Evolutionary conservation across 1,140 invertebrate genomes (phyloP), one percentile per base, ranked within the genome.

Genomic region (Heterodera schachtii): DNA sequence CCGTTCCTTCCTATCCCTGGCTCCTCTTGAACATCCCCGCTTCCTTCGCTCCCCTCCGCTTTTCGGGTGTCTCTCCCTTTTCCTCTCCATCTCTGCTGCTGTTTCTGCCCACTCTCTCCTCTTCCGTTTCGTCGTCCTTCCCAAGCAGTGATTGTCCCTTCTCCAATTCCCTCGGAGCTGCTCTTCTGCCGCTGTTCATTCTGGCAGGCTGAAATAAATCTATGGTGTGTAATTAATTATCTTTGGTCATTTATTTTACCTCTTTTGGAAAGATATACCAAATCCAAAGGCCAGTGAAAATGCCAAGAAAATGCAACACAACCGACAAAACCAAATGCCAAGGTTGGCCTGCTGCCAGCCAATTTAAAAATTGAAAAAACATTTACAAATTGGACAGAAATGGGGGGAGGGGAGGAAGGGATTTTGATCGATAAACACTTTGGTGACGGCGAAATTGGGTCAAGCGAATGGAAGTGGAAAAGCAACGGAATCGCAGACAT

Each of bases 201-300:
- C 16, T 64, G 11, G 19, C 16, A 19, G 57, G 57, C 71, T 73
- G 52, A 64, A 64, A 19, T 13, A 3, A 11, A 52, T 52, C 0
- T 52, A 8, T 52, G 11, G 11, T 8, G 11, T 52, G 6, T 52
- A 8, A 8, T 52, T 11, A 52, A 11, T 11, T 6, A 52, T 52
- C 11, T 64, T 64, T 19, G 19, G 19, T 19, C 3, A 19, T 64
- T 19, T 19, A 5, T 64, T 31, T 79, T 79, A 79, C 79, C 70
- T 80, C 41, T 80, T 80, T 75, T n/a, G 79, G 79, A 31, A 80
- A 80, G 31, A 80, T 41, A 46, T 80, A 49, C 79, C 79, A 80
- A 66, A 80, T 80, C 60, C 60, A 80, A 47, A 80, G 60, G 46
- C 79, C 79, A 19, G 79, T 80, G 69, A 49, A 80, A 66, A 80